Evolutionary conservation across 2,888 invertebrate species (phyloP).

Genomic region (Mystacides longicornis): DNA sequence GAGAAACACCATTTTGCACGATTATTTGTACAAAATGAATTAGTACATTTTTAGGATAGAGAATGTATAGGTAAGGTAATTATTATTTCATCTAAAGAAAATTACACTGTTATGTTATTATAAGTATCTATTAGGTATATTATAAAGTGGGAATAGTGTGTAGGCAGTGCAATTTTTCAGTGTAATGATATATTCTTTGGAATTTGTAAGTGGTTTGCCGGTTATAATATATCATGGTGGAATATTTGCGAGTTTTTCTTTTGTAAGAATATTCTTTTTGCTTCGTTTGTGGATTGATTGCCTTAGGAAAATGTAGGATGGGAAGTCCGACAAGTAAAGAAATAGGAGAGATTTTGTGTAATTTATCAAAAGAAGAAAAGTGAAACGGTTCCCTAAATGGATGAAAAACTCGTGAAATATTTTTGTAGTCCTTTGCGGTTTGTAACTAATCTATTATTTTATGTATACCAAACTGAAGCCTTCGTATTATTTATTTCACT

Average conservation of each 20-base stretch:
- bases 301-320: background rate
- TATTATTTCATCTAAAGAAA: too few relatives aligned
- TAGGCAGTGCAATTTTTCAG: too few relatives aligned
- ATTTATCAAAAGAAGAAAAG: conserved; percentile 6
- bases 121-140: too few relatives aligned
- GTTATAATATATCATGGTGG: too few relatives aligned
- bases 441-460: background rate
- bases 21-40: too few relatives aligned
- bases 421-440: background rate
- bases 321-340: background rate
- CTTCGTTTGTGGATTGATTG: conserved; percentile 3
- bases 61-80: too few relatives aligned
- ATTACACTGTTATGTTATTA: too few relatives aligned
- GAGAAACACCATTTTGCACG: too few relatives aligned
- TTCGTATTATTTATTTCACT: background rate
- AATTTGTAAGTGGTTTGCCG: too few relatives aligned
- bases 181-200: too few relatives aligned
- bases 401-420: background rate
- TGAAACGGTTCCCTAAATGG: conserved; percentile 5
- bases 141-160: too few relatives aligned
- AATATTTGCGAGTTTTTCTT: background rate
- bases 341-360: conserved; percentile 9
- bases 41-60: too few relatives aligned
- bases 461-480: background rate
- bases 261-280: background rate